Evolutionary conservation across 2,113 vertebrate species (phyloP).

Genomic region (Prionailurus bengalensis): DNA sequence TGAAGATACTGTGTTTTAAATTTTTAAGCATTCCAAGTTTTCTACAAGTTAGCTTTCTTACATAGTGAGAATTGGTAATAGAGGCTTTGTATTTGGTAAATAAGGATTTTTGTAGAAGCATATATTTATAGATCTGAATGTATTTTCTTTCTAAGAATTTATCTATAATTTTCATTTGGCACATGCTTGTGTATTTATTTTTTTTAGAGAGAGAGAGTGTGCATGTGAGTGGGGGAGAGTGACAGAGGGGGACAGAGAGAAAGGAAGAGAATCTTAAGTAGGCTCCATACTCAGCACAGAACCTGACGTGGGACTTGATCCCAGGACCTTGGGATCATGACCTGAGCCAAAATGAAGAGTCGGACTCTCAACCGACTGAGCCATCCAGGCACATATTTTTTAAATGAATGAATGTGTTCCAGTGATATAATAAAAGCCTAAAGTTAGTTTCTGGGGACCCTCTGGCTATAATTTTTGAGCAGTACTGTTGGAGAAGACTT

Average conservation of each 20-base stretch:
- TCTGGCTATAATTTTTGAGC: conserved; percentile 41
- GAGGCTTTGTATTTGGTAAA: conserved; percentile 18
- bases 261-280: too few relatives aligned
- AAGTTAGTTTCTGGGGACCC: conserved; percentile 38
- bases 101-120: conserved; percentile 40
- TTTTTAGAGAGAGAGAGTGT: too few relatives aligned
- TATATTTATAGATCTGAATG: conserved; percentile 26
- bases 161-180: conserved; percentile 10
- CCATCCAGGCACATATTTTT: too few relatives aligned
- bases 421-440: conserved; percentile 26
- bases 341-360: too few relatives aligned
- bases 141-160: conserved; percentile 51
- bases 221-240: too few relatives aligned
- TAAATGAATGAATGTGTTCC: conserved; percentile 12
- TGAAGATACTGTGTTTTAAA: neutral
- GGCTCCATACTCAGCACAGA: too few relatives aligned
- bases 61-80: neutral
- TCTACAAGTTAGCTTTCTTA: conserved; percentile 48
- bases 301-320: too few relatives aligned
- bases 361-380: too few relatives aligned
- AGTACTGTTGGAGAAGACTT: conserved; percentile 47
- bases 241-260: too few relatives aligned
- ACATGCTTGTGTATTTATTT: neutral
- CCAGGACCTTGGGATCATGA: too few relatives aligned
- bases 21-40: conserved; percentile 40